phyloP scores from a whole-genome alignment of 2,888 invertebrate genomes.

The Tinea trinotella region DNA sequence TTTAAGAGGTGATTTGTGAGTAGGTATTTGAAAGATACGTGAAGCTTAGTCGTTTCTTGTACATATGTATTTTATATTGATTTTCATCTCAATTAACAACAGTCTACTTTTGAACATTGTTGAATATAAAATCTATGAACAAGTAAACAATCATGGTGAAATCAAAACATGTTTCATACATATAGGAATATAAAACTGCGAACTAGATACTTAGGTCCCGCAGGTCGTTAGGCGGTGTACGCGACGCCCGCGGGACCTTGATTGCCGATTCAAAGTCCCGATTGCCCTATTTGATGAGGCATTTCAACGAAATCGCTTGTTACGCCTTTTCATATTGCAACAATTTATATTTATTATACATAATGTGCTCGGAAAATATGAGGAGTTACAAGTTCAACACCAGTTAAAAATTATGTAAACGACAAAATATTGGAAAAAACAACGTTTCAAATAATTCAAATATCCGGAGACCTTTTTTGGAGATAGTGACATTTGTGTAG shows the following conservation, averaged over 20 bases:
- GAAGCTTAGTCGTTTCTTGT: too few relatives aligned
- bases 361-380: neutral
- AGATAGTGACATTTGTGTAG: constrained; percentile 19
- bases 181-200: constrained; percentile 7
- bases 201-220: constrained; percentile 16
- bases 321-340: constrained; percentile 17
- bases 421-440: neutral
- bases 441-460: constrained; percentile 8
- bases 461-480: constrained; percentile 22
- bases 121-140: too few relatives aligned
- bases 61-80: too few relatives aligned
- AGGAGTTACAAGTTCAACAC: neutral
- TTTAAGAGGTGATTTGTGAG: too few relatives aligned
- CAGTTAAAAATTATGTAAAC: neutral
- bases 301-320: constrained; percentile 18
- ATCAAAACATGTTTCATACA: neutral
- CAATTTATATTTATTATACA: neutral
- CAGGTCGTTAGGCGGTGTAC: constrained; percentile 15
- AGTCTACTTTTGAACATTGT: too few relatives aligned
- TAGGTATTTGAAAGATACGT: too few relatives aligned
- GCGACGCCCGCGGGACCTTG: constrained; percentile 10
- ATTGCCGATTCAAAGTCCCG: constrained; percentile 19
- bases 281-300: constrained; percentile 19
- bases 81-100: too few relatives aligned
- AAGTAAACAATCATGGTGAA: too few relatives aligned